Base-by-base conservation (phyloP, 1,140 invertebrate genomes). In the Choristoneura fumiferana region DNA sequence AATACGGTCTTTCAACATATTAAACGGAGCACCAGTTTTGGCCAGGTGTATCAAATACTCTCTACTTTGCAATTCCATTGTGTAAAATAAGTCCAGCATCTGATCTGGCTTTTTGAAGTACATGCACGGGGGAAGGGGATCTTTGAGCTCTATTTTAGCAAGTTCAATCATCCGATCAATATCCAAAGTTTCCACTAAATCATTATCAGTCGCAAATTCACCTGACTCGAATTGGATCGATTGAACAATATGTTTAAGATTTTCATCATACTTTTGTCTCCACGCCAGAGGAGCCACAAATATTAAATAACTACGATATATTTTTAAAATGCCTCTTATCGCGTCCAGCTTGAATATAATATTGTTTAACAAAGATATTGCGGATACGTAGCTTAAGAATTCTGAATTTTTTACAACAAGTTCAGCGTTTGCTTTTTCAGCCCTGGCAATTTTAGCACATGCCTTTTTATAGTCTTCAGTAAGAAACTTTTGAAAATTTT, bases 21-120 rank as follows among this genome's bases (percentile, higher is more conserved):
- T 84, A 65, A 92, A 88, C 6, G 91, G 91, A 10, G 78, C 84
- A 5, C 90, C 90, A n/a, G 93, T 81, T 60, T 91, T 91, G 62
- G 94, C 91, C 4, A 92, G 82, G 56, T 94, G 91, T 62, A 91
- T 89, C 65, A 94, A 82, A 37, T 92, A 92, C 66, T 93, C 93
- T 36, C 93, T 79, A 73, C 93, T 93, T 68, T 94, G 93, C 58
- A 91, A 78, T 68, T 93, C 92, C 76, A 94, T 93, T 15, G 89
- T 90, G 54, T 86, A 76, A 63, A 94, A 93, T 13, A 92, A 82
- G 37, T 90, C 87, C 10, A 92, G 75, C 40, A 94, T 81, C 60
- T 94, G 89, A 10, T 80, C 69, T 0, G 93, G 91, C 34, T 91
- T 78, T 6, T 84, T 87, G 66, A 94, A 93, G 73, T 91, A 93